These are phyloP conservation scores for Pantelozetes paolii DNA, from an alignment of 2,888 invertebrate genomes.

Conservation along the genomic window DNA sequence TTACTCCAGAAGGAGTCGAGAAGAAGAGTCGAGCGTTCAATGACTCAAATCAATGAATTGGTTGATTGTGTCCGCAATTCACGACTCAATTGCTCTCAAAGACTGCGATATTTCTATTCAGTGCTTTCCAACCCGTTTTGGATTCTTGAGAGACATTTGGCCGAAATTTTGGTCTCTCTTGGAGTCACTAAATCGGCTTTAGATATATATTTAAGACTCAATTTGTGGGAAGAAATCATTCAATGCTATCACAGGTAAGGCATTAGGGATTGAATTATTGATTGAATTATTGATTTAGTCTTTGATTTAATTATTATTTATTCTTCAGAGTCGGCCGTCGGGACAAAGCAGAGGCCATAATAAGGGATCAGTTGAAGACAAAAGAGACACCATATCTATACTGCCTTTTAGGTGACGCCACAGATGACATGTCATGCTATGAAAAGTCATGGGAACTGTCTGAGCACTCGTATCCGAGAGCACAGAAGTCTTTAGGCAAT, in stretches of 20 bases:
- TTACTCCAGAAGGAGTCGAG: slow-evolving; percentile 70
- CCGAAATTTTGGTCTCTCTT: slow-evolving; percentile 69
- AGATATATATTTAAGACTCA: slow-evolving; percentile 68
- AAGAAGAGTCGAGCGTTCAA: slow-evolving; percentile 78
- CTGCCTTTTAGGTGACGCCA: slow-evolving; percentile 85
- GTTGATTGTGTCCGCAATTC: slow-evolving; percentile 58
- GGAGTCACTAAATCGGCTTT: slow-evolving; percentile 80
- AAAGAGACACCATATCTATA: slow-evolving; percentile 80
- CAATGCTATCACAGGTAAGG: slow-evolving; percentile 81
- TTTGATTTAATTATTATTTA: slow-evolving; percentile 32
- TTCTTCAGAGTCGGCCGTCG: slow-evolving; percentile 46
- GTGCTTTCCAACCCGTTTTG: slow-evolving; percentile 69
- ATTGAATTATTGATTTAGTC: no score
- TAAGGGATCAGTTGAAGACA: slow-evolving; percentile 69
- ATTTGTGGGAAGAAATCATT: slow-evolving; percentile 88
- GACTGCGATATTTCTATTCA: slow-evolving; percentile 65
- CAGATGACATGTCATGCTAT: slow-evolving; percentile 72
- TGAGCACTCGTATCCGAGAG: slow-evolving; percentile 70
- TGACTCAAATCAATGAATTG: slow-evolving; percentile 73
- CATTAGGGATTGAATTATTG: not conserved
- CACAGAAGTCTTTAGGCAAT: slow-evolving; percentile 80
- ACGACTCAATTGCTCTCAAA: slow-evolving; percentile 55
- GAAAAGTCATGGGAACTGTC: slow-evolving; percentile 89
- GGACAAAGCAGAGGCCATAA: slow-evolving; percentile 74
- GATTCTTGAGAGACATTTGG: slow-evolving; percentile 71